A percentile compares a stretch with the other conserved stretches of the same genome.
These are phyloP conservation scores for Flexamia atlantica DNA, from an alignment of 2,888 invertebrate genomes.

Conservation along the genomic window DNA sequence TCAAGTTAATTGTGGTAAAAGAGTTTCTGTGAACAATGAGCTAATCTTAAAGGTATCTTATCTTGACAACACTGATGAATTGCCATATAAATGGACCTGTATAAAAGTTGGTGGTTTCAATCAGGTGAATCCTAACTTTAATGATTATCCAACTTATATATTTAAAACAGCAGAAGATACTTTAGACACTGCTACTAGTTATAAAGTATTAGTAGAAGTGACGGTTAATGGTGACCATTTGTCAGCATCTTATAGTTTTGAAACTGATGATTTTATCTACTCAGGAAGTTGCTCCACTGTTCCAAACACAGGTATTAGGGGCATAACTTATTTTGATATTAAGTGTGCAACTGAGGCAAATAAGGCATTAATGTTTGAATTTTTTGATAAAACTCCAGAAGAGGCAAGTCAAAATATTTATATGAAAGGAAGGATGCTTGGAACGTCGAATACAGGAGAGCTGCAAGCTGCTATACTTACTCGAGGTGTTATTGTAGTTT, in stretches of 20 bases:
- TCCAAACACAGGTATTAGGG: conserved; percentile 15
- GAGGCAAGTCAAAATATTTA: neutral
- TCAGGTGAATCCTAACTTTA: neutral
- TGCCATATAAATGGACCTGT: neutral
- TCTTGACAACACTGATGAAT: neutral
- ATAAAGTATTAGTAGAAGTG: neutral
- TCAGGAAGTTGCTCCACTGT: neutral
- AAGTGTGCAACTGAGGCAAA: neutral
- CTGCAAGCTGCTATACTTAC: neutral
- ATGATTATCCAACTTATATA: neutral
- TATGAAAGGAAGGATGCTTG: conserved; percentile 6
- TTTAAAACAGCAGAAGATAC: conserved; percentile 7
- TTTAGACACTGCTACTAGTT: neutral
- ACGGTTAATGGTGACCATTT: neutral
- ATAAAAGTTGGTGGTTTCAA: neutral
- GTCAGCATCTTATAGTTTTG: neutral
- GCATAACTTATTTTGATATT: neutral
- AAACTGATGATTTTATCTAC: neutral
- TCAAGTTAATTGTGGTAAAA: neutral
- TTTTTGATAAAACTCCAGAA: conserved; percentile 6
- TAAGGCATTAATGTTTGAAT: neutral
- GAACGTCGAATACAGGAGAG: neutral
- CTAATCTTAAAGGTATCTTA: neutral
- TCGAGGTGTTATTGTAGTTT: neutral
- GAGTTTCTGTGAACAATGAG: neutral